Base-by-base conservation (phyloP, 2,113 vertebrate genomes). In the Recurvirostra avosetta region DNA sequence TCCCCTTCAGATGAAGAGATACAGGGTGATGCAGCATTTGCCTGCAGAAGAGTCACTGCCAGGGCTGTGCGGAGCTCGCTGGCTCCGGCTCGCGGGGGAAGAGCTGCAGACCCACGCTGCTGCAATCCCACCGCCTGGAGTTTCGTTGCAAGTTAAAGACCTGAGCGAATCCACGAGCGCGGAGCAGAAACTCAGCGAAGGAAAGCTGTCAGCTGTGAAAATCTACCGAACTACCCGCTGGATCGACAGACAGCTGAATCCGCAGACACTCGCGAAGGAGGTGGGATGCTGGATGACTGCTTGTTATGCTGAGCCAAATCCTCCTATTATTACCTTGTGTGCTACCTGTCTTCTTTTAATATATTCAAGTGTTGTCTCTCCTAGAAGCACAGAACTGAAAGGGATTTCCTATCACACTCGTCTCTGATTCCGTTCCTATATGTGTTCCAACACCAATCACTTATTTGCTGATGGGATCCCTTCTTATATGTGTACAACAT, bases 21-120 rank as follows among this genome's bases (percentile, higher is more conserved):
- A 87, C 2, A 47, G 96, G 91, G 86, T 94, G 96, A 97, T 96
- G 96, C 96, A 97, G 95, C 95, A 91, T 95, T 94, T 22, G 92
- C 94, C 97, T 97, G 96, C 96, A 95, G 92, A 36, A 95, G 91
- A 94, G 92, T 95, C 92, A 58, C 92, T 94, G 97, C 94, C 96
- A 97, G 95, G 89, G 91, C 94, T 95, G 92, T 12, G 94, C 88
- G 3, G 96, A 95, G 87, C 92, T 96, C 17, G 7, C 67, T 34
- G 79, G 71, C 92, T 94, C 56, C 1, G 8, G 92, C 90, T 96
- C 12, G 27, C 20, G 8, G 78, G 75, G 84, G 74, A 88, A 63
- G 85, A 93, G 90, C 90, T 27, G 90, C 94, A 94, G 95, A 87
- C 91, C 95, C 79, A 78, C 17, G 25, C 58, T 81, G 79, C 94